Conservation (phyloP, 2,113 vertebrate genomes). For the Neogobius melanostomus region DNA sequence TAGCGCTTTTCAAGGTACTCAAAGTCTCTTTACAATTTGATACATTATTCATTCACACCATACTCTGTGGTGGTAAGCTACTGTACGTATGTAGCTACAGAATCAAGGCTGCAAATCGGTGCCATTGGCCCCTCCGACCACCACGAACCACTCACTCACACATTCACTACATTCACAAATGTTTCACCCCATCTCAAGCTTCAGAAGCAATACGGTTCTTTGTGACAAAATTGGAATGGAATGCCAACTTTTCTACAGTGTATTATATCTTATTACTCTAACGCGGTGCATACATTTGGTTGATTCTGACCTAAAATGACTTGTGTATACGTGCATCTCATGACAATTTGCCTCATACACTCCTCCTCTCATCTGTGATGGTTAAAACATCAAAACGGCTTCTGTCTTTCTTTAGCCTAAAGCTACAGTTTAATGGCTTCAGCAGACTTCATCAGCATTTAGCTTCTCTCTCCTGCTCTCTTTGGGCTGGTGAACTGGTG, state of each 20-base stretch:
- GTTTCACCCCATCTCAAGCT: background rate
- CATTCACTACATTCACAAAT: too few species aligned
- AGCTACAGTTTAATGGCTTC: slow-evolving; percentile 82
- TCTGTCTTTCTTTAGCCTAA: slow-evolving; percentile 77
- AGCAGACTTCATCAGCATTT: slow-evolving; percentile 78
- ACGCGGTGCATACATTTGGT: slow-evolving; percentile 12
- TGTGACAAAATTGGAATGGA: slow-evolving; percentile 3
- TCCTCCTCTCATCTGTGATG: slow-evolving; percentile 73
- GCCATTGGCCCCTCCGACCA: too few species aligned
- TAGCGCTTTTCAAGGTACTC: too few species aligned
- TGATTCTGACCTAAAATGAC: slow-evolving; percentile 53
- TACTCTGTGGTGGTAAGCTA: too few species aligned
- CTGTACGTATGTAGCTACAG: too few species aligned
- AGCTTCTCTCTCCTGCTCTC: slow-evolving; percentile 35
- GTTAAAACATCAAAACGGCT: slow-evolving; percentile 80
- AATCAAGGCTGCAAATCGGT: too few species aligned
- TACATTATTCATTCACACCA: too few species aligned
- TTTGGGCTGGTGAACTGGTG: slow-evolving; percentile 43
- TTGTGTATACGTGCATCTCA: slow-evolving; percentile 54
- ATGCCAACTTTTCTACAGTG: background rate
- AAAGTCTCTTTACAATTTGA: too few species aligned
- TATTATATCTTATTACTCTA: background rate
- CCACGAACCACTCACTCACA: too few species aligned
- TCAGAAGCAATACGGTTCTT: background rate
- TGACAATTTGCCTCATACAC: slow-evolving; percentile 61